A percentile compares a stretch with the other conserved stretches of the same genome.
Evolutionary conservation across 2,888 invertebrate genomes (phyloP).

Genomic region (Ellobium chinense): DNA sequence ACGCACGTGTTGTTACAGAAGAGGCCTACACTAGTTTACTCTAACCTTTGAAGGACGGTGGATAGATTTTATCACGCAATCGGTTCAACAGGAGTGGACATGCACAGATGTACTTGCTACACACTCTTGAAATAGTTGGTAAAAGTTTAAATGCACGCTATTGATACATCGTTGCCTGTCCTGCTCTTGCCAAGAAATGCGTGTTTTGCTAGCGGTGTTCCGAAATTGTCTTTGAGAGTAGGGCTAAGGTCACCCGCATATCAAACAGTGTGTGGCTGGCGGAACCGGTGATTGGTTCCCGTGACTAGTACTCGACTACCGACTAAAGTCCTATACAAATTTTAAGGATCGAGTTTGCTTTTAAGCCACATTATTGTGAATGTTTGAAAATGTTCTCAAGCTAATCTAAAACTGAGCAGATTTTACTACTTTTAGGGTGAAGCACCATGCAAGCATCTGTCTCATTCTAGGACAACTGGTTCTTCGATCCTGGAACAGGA

Average conservation of each 20-base stretch:
- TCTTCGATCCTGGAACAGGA: too few relatives aligned
- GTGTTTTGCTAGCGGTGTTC: background rate
- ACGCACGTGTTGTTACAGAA: constrained; percentile 54
- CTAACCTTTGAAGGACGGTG: constrained; percentile 50
- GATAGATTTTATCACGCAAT: constrained; percentile 38
- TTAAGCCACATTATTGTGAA: too few relatives aligned
- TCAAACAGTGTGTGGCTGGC: constrained; percentile 38
- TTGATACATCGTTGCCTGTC: background rate
- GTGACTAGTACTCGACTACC: too few relatives aligned
- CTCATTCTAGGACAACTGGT: too few relatives aligned
- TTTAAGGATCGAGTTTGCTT: too few relatives aligned
- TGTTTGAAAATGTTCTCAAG: too few relatives aligned
- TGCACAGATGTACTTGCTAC: background rate
- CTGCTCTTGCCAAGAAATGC: background rate
- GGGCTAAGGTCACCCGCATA: constrained; percentile 39
- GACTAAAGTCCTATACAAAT: too few relatives aligned
- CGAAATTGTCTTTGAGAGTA: constrained; percentile 35
- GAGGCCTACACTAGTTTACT: constrained; percentile 5
- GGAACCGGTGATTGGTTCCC: too few relatives aligned
- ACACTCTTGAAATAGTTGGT: background rate
- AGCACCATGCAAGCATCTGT: too few relatives aligned
- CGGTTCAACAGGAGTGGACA: background rate
- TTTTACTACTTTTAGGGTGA: too few relatives aligned
- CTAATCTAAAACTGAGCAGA: too few relatives aligned
- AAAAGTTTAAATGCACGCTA: too few relatives aligned